Conservation (phyloP, 2,888 invertebrate species). For the Drosophila falleni region DNA sequence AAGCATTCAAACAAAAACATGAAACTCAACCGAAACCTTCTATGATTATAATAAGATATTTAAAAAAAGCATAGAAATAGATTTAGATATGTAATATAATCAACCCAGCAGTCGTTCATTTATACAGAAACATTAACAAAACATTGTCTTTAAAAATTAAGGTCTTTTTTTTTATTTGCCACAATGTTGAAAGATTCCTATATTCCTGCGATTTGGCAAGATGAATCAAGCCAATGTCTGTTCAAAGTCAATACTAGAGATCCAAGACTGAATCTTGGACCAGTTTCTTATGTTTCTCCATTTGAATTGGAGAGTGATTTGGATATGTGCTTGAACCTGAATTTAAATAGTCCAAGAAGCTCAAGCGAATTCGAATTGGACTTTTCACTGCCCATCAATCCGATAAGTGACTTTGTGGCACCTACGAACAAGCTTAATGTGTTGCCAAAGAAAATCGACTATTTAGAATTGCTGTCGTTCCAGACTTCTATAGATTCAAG, state of each 20-base stretch:
- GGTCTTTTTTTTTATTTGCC: background rate
- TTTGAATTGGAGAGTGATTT: constrained; percentile 14
- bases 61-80: background rate
- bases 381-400: constrained; percentile 10
- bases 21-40: background rate
- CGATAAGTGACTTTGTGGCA: constrained; percentile 12
- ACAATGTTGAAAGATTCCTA: constrained; percentile 30
- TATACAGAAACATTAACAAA: background rate
- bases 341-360: background rate
- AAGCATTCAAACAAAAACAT: background rate
- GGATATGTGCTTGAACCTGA: constrained; percentile 2
- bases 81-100: background rate
- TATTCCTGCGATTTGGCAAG: background rate
- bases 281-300: constrained; percentile 1
- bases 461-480: constrained; percentile 22
- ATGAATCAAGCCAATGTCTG: constrained; percentile 1
- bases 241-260: constrained; percentile 19
- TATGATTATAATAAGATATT: background rate
- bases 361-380: constrained; percentile 11
- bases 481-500: background rate
- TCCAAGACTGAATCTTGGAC: constrained; percentile 1
- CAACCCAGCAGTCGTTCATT: constrained; percentile 31
- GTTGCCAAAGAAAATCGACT: constrained; percentile 8
- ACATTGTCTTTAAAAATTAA: constrained; percentile 20
- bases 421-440: constrained; percentile 19